phyloP scores from a whole-genome alignment of 2,113 vertebrate genomes.

The Hipposideros armiger region DNA sequence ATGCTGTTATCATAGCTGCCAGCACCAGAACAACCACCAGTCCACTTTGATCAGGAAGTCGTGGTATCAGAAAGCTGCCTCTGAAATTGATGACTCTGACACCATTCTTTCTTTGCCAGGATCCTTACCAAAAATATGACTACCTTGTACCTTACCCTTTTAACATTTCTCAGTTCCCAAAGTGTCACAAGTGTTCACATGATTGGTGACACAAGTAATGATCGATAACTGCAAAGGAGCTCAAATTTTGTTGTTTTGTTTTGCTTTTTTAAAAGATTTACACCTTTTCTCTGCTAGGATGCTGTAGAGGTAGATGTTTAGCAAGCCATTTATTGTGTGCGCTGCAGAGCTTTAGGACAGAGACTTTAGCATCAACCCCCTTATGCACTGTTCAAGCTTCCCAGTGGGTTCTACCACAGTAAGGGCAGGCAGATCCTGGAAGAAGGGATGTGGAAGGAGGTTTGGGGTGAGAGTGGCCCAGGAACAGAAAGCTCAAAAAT shows the following conservation, averaged over 20 bases:
- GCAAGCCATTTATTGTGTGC: neutral
- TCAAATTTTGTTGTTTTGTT: neutral
- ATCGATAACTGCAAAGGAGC: neutral
- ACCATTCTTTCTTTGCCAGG: neutral
- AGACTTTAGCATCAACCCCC: neutral
- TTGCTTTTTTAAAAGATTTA: neutral
- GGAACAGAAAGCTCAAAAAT: neutral
- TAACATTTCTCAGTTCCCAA: neutral
- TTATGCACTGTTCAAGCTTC: neutral
- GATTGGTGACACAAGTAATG: neutral
- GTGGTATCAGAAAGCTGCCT: neutral
- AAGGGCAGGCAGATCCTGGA: neutral
- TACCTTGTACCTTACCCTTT: neutral
- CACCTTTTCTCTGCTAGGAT: neutral
- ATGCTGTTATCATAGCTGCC: neutral
- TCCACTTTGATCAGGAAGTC: neutral
- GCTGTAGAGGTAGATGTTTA: neutral
- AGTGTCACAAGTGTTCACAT: neutral
- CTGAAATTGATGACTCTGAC: slow-evolving; percentile 14
- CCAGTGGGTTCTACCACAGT: neutral
- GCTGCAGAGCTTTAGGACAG: neutral
- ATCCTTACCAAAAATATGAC: neutral
- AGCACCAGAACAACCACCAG: neutral
- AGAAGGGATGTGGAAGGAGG: neutral
- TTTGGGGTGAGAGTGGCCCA: neutral